These are phyloP conservation scores for Catocala nupta DNA, from an alignment of 2,888 invertebrate genomes.

Conservation along the genomic window DNA sequence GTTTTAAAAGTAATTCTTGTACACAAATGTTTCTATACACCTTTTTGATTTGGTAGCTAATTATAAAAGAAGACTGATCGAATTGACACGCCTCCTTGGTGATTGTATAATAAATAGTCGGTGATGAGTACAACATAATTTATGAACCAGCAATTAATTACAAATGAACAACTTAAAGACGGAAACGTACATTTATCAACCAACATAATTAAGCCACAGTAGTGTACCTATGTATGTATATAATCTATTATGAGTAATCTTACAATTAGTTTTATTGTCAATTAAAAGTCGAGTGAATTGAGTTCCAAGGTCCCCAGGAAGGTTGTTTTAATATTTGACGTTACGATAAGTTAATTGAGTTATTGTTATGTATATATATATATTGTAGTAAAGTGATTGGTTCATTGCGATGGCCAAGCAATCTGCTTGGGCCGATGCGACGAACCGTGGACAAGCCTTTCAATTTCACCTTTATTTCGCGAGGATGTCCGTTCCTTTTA, in stretches of 20 bases:
- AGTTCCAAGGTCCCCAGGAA: conserved; percentile 32
- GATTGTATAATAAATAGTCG: not conserved
- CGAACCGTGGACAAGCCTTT: conserved; percentile 42
- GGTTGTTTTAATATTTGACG: conserved; percentile 16
- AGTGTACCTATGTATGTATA: conserved; percentile 1
- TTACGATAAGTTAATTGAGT: conserved; percentile 13
- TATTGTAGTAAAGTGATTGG: conserved; percentile 14
- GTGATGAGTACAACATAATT: conserved; percentile 11
- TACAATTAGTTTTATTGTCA: conserved; percentile 46
- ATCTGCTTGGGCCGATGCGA: conserved; percentile 25
- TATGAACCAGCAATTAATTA: conserved; percentile 7
- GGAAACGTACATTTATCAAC: conserved; percentile 20
- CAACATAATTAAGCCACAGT: conserved; percentile 18
- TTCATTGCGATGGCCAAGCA: conserved; percentile 30
- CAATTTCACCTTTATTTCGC: conserved; percentile 25
- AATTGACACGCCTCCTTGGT: too few relatives aligned
- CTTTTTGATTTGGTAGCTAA: too few relatives aligned
- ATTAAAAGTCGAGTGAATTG: conserved; percentile 37
- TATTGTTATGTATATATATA: conserved; percentile 11
- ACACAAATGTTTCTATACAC: too few relatives aligned
- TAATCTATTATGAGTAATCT: conserved; percentile 33
- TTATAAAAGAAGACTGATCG: too few relatives aligned
- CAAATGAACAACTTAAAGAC: conserved; percentile 4
- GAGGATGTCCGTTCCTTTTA: conserved; percentile 51
- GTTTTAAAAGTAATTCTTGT: too few relatives aligned